phyloP scores from a whole-genome alignment of 2,797 vertebrate genomes.

The Leucoraja ocellata region DNA sequence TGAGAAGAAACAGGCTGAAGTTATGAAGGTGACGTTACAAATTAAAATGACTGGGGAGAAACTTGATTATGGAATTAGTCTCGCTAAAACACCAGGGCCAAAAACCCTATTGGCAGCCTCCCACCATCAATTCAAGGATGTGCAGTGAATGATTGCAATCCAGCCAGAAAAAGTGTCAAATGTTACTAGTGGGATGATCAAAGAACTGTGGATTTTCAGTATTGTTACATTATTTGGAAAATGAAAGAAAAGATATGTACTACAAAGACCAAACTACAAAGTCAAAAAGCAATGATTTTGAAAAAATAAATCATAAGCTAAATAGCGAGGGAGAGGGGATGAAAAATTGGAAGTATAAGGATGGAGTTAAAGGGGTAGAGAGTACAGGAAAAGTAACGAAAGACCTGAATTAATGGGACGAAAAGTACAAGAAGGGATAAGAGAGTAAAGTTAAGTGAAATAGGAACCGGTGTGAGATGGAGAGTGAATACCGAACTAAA shows the following conservation, averaged over 20 bases:
- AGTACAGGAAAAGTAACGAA: too few relatives aligned
- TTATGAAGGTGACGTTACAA: neutral
- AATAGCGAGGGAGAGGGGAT: too few relatives aligned
- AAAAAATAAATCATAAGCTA: neutral
- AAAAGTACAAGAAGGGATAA: too few relatives aligned
- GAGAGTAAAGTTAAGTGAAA: too few relatives aligned
- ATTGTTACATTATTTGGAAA: neutral
- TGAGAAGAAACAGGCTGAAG: neutral
- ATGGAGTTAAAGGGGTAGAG: too few relatives aligned
- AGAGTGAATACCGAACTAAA: too few relatives aligned
- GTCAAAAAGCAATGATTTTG: neutral
- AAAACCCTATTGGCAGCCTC: neutral
- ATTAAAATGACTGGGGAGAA: neutral
- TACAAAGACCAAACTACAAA: neutral
- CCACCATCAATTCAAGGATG: too few relatives aligned
- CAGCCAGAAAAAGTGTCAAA: neutral
- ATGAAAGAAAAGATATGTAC: neutral
- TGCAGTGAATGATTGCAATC: neutral
- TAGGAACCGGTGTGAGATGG: too few relatives aligned
- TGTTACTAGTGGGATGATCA: neutral
- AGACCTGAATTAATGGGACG: too few relatives aligned
- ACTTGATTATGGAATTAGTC: neutral
- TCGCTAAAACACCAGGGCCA: neutral
- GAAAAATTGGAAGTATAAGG: too few relatives aligned
- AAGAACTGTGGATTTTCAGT: neutral